Conservation (phyloP, 2,888 invertebrate species). For the Scaptomyza reducta region DNA sequence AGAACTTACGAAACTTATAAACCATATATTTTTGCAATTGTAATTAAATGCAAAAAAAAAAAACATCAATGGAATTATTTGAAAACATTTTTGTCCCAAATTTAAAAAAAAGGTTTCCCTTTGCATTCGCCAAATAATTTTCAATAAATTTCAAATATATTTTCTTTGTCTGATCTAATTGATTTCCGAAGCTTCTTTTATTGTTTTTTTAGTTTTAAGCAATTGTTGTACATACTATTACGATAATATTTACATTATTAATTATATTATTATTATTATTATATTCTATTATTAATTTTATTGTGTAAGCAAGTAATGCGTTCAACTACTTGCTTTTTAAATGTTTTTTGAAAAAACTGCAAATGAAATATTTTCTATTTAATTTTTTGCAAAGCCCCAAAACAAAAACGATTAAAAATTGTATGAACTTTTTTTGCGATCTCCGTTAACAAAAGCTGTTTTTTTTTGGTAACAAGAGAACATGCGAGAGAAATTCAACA, state of each 20-base stretch:
- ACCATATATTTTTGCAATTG: slow-evolving; percentile 45
- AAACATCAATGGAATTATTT: slow-evolving; percentile 27
- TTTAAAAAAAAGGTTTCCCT: slow-evolving; percentile 18
- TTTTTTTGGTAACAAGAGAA: slow-evolving; percentile 45
- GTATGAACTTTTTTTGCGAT: slow-evolving; percentile 67
- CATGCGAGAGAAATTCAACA: slow-evolving; percentile 50
- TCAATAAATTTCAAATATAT: slow-evolving; percentile 25
- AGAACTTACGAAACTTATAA: slow-evolving; percentile 2
- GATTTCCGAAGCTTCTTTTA: slow-evolving; percentile 36
- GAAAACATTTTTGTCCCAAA: neutral
- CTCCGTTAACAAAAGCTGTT: slow-evolving; percentile 56
- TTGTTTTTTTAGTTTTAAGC: slow-evolving; percentile 75
- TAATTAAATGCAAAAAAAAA: slow-evolving; percentile 30
- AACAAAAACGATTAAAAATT: slow-evolving; percentile 17
- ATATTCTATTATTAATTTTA: slow-evolving; percentile 50
- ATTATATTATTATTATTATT: slow-evolving; percentile 49
- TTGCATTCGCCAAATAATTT: slow-evolving; percentile 34
- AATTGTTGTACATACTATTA: slow-evolving; percentile 68
- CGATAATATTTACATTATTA: slow-evolving; percentile 36
- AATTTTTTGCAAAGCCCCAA: slow-evolving; percentile 22
- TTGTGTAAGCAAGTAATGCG: slow-evolving; percentile 54
- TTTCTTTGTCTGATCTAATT: slow-evolving; percentile 23
- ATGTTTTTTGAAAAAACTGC: slow-evolving; percentile 80
- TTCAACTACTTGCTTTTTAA: slow-evolving; percentile 72
- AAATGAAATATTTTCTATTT: slow-evolving; percentile 46